Percentiles rank a stretch among this genome's conserved stretches.
These are phyloP conservation scores for Xanthia togata DNA, from an alignment of 2,888 invertebrate genomes.

Conservation along the genomic window DNA sequence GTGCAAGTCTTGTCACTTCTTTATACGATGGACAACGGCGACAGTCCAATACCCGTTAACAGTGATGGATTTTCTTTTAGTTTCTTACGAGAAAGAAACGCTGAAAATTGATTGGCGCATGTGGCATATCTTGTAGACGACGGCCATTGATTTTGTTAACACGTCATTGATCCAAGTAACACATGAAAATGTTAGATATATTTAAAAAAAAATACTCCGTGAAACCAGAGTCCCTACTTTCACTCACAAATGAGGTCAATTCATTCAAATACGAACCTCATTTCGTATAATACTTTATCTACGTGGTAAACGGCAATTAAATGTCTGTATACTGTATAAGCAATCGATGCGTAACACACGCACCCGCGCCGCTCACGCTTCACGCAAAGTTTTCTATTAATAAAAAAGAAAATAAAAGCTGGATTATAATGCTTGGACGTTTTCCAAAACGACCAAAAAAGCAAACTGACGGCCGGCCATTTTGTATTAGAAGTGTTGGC, in stretches of 20 bases:
- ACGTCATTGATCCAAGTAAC: neutral
- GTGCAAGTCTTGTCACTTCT: neutral
- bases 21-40: constrained; percentile 13
- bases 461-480: constrained; percentile 7
- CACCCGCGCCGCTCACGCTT: constrained; percentile 58
- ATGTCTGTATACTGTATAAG: constrained; percentile 51
- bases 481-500: constrained; percentile 13
- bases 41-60: constrained; percentile 22
- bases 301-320: constrained; percentile 61
- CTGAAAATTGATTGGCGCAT: neutral
- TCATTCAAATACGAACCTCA: constrained; percentile 54
- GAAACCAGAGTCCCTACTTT: constrained; percentile 21
- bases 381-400: constrained; percentile 56
- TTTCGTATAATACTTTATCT: constrained; percentile 55
- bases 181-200: neutral
- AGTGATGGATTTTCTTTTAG: neutral
- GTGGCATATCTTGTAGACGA: neutral
- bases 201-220: neutral
- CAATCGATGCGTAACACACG: constrained; percentile 65
- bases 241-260: constrained; percentile 56
- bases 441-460: constrained; percentile 45
- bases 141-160: neutral
- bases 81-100: neutral
- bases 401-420: constrained; percentile 53
- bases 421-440: constrained; percentile 51